Percentiles rank a stretch among this genome's conserved stretches.
phyloP scores from a whole-genome alignment of 2,113 vertebrate species.

The Chinchilla lanigera region DNA sequence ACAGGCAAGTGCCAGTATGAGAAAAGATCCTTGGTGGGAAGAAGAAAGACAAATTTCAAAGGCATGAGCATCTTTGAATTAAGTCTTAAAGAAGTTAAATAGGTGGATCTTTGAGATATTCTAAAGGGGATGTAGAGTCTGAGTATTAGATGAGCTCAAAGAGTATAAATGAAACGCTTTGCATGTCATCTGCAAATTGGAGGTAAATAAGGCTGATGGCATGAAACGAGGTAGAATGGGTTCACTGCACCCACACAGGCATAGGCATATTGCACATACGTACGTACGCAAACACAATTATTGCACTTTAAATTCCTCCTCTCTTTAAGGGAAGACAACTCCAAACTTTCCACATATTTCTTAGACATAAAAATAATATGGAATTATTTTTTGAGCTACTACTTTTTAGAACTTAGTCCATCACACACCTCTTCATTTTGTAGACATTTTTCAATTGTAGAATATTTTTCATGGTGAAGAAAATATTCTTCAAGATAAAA shows the following conservation, averaged over 20 bases:
- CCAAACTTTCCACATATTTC: neutral
- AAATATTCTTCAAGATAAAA: neutral
- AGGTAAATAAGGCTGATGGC: neutral
- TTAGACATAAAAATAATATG: neutral
- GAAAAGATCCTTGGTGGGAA: neutral
- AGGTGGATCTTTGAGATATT: neutral
- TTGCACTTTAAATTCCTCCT: neutral
- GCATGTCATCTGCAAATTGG: neutral
- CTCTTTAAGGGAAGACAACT: neutral
- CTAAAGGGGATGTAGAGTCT: neutral
- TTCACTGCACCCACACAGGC: neutral
- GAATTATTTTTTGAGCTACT: neutral
- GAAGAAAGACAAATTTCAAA: neutral
- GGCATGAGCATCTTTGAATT: neutral
- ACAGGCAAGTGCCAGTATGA: neutral
- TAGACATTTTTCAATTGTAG: neutral
- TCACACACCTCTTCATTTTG: neutral
- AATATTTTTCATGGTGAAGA: neutral
- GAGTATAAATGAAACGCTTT: neutral
- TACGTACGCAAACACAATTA: neutral
- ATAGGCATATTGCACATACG: accelerated
- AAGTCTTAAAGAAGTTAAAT: neutral
- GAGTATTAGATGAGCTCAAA: neutral
- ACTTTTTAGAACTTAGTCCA: neutral
- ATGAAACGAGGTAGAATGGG: neutral